phyloP scores from a whole-genome alignment of 2,113 vertebrate species.

The Delphinapterus leucas region DNA sequence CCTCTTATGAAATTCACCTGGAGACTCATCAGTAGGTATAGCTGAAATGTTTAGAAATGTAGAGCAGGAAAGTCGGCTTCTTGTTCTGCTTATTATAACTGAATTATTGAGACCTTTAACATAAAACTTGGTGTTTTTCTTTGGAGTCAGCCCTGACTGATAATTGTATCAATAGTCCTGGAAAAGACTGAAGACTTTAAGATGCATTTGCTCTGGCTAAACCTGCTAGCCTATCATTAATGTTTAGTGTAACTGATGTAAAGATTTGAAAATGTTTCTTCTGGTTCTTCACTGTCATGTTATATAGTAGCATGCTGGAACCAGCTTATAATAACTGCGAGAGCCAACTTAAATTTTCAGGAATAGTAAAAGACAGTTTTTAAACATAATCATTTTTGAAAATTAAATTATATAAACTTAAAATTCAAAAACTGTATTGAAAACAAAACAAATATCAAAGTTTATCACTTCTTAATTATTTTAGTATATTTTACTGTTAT shows the following conservation, averaged over 20 bases:
- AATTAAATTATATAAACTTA: background rate
- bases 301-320: background rate
- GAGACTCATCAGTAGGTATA: background rate
- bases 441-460: background rate
- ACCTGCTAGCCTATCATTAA: background rate
- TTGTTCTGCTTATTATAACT: background rate
- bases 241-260: background rate
- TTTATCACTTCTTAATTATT: background rate
- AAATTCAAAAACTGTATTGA: background rate
- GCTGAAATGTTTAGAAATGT: background rate
- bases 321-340: background rate
- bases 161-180: background rate
- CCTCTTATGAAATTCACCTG: background rate
- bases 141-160: background rate
- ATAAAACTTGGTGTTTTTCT: background rate
- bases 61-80: background rate
- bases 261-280: slow-evolving; percentile 31
- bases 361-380: background rate
- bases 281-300: background rate
- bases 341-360: background rate
- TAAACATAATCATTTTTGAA: background rate
- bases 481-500: background rate
- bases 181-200: background rate
- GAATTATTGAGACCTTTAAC: background rate
- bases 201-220: background rate